Percentiles rank a stretch among this genome's conserved stretches.
Evolutionary conservation across 2,888 invertebrate species (phyloP).

Genomic region (Trichogramma dendrolimi): DNA sequence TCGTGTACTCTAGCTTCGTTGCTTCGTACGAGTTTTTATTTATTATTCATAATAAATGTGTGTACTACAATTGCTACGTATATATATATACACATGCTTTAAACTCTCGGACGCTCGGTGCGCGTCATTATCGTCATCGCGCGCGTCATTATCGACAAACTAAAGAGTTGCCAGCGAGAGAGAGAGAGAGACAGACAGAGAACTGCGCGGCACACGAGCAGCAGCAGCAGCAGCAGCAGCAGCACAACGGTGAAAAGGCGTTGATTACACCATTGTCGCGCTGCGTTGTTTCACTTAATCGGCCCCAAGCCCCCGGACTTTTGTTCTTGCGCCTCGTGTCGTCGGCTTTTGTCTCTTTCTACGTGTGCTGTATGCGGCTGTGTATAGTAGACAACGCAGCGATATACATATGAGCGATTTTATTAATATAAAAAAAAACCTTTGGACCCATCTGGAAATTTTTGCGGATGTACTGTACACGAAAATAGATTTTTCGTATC

Average conservation of each 20-base stretch:
- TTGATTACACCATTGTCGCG: constrained; percentile 47
- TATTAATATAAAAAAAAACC: too few species aligned
- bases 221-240: background rate
- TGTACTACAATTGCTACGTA: background rate
- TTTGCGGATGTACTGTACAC: too few species aligned
- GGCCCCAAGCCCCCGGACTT: constrained; percentile 37
- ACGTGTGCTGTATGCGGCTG: background rate
- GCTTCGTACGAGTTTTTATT: too few species aligned
- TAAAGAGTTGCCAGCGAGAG: too few species aligned
- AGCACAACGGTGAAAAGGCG: constrained; percentile 37
- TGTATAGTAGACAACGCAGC: too few species aligned
- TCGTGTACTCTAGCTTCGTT: too few species aligned
- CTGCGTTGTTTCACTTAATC: constrained; percentile 47
- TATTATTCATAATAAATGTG: background rate
- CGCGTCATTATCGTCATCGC: constrained; percentile 27
- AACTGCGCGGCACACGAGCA: too few species aligned
- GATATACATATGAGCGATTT: too few species aligned
- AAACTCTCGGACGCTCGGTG: background rate
- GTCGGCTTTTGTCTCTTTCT: constrained; percentile 33
- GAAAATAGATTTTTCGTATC: too few species aligned
- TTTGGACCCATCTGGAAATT: too few species aligned
- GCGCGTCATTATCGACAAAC: constrained; percentile 19
- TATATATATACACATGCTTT: background rate
- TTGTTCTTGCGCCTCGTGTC: constrained; percentile 29
- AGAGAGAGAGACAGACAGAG: too few species aligned